Evolutionary conservation across 2,888 invertebrate species (phyloP), one percentile per base, ranked within the genome.

Genomic region (Lingula anatina): DNA sequence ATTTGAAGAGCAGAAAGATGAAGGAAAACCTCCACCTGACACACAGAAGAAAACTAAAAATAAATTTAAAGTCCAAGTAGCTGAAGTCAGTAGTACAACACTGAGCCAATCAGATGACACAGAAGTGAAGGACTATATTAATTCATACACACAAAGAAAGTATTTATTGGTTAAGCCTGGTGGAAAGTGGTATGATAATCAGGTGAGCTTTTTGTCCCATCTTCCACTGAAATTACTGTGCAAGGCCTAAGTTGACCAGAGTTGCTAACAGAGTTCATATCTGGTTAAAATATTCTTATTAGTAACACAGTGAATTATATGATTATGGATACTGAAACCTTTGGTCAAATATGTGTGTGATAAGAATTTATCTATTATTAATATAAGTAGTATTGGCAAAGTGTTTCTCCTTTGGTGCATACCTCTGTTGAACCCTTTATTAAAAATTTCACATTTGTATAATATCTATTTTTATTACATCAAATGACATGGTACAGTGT

Each of bases 161-260:
- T 59, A 66, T 38, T 55, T 68, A n/a, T 51, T 73, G 27, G 46
- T 70, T 7, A 71, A 70, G 51, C 56, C 65, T 12, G 70, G 64
- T 1, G 61, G 59, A 21, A 57, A 55, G 25, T 68, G 65, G 62
- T 56, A 61, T 36, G 64, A 64, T 46, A 54, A 63, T 23, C 54
- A 62, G 61, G 67, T 68, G 43, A 18, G 44, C 38, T 20, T 38
- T 23, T 26, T n/a, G n/a, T n/a, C n/a, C n/a, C n/a, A n/a, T n/a
- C n/a, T n/a, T n/a, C n/a, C n/a, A n/a, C n/a, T n/a, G n/a, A n/a
- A n/a, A n/a, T n/a, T n/a, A n/a, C n/a, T n/a, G n/a, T n/a, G n/a
- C n/a, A n/a, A n/a, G n/a, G n/a, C n/a, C n/a, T n/a, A n/a, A n/a
- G n/a, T n/a, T n/a, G n/a, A n/a, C n/a, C n/a, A n/a, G n/a, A n/a